Percentiles rank a stretch among this genome's conserved stretches.
phyloP scores from a whole-genome alignment of 2,888 invertebrate species.

The Drosophila neotestacea region DNA sequence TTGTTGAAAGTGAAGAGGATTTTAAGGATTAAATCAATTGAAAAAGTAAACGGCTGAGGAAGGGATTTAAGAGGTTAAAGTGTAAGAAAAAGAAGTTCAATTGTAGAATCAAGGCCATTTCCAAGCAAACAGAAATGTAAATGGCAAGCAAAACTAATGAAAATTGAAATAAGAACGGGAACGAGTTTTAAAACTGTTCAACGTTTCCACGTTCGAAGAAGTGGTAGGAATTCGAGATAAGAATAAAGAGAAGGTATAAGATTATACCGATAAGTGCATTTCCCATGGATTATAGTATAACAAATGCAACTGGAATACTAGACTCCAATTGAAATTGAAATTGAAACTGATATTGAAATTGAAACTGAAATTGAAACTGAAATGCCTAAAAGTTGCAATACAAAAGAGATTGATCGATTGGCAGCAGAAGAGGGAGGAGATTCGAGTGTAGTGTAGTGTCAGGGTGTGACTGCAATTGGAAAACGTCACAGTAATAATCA shows the following conservation, averaged over 20 bases:
- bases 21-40: too few relatives aligned
- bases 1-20: too few relatives aligned
- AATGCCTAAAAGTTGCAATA: neutral
- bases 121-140: too few relatives aligned
- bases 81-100: too few relatives aligned
- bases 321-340: slow-evolving; percentile 14
- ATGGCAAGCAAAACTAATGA: too few relatives aligned
- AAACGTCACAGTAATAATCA: slow-evolving; percentile 37
- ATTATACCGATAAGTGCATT: neutral
- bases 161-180: too few relatives aligned
- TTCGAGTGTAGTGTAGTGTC: neutral
- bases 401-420: slow-evolving; percentile 13
- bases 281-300: neutral
- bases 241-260: neutral
- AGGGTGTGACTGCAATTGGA: slow-evolving; percentile 52
- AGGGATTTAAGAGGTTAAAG: too few relatives aligned
- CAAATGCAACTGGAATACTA: neutral
- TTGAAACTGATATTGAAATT: slow-evolving; percentile 16
- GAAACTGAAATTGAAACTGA: slow-evolving; percentile 17
- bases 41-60: too few relatives aligned
- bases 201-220: too few relatives aligned
- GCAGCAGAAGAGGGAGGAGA: neutral
- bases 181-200: too few relatives aligned
- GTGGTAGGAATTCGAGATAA: neutral
- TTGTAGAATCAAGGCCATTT: too few relatives aligned